A percentile compares a stretch with the other conserved stretches of the same genome.
phyloP scores from a whole-genome alignment of 2,888 invertebrate genomes.

The Caenorhabditis sp. region DNA sequence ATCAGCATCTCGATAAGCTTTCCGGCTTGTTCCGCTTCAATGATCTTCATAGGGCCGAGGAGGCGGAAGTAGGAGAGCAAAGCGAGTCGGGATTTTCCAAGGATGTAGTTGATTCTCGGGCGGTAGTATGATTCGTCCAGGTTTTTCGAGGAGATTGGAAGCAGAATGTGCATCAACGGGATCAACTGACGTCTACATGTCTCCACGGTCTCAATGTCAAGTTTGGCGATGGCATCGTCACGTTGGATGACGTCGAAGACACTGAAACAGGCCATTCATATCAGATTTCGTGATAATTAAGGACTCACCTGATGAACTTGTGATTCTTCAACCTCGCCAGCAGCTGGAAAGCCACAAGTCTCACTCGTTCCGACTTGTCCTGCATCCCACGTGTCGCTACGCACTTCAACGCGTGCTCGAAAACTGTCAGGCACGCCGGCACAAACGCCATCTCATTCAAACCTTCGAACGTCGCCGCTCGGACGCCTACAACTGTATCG shows the following conservation, averaged over 20 bases:
- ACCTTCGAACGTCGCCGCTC: conserved; percentile 58
- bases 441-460: conserved; percentile 24
- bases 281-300: not conserved
- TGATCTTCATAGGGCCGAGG: conserved; percentile 49
- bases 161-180: conserved; percentile 39
- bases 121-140: conserved; percentile 48
- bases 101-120: conserved; percentile 42
- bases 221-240: conserved; percentile 51
- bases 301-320: conserved; percentile 37
- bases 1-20: conserved; percentile 52
- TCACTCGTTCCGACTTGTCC: conserved; percentile 61
- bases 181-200: conserved; percentile 53
- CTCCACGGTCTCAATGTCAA: conserved; percentile 66
- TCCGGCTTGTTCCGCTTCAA: conserved; percentile 19
- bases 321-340: conserved; percentile 46
- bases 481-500: conserved; percentile 50
- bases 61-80: conserved; percentile 55
- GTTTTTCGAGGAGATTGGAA: conserved; percentile 37
- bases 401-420: conserved; percentile 55
- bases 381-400: conserved; percentile 34
- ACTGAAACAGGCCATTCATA: too few relatives aligned
- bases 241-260: conserved; percentile 51
- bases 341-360: conserved; percentile 35
- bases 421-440: conserved; percentile 40
- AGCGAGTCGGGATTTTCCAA: conserved; percentile 49